Evolutionary conservation across 2,797 vertebrate species (phyloP), one percentile per base, ranked within the genome.

Genomic region (Manis javanica): DNA sequence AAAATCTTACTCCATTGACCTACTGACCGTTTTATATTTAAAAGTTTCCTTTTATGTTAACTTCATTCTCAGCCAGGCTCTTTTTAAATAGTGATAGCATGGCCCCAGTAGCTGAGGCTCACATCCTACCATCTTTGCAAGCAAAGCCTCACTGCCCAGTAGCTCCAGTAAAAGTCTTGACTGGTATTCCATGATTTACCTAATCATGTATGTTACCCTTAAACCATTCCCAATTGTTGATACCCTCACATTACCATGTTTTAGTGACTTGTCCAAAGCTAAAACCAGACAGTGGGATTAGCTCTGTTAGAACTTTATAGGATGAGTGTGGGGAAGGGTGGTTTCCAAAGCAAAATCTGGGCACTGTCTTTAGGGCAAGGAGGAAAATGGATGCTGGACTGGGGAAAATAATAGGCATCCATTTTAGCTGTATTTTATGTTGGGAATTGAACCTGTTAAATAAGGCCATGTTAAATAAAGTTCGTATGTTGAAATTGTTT

Each of bases 401-500:
- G 49, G 59, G 26, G 92, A 85, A 66, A 75, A 69, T 16, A 82
- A 31, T 15, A 93, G 16, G 34, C 31, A 46, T 75, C 26, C 49
- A 63, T n/a, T 79, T 26, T 55, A 84, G 14, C 29, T 79, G 2
- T 86, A 72, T 64, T 92, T 93, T 83, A 74, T 69, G 2, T 88
- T 68, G 26, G 10, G 2, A 82, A 42, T 10, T 84, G 53, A 75
- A 19, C 51, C 69, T 85, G 5, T 84, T 92, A 37, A 46, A n/a
- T 49, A 71, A 93, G 82, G 46, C 34, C 34, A 34, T 85, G 5
- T 84, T 92, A 37, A 46, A n/a, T 49, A 71, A 93, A 49, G 7
- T 87, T 90, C 31, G 31, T 63, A 71, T 87, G 89, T 90, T 95
- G 39, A 85, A 95, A 78, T 16, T 96, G 34, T 10, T 61, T 85